These are phyloP conservation scores for Tragelaphus scriptus DNA, from an alignment of 2,113 vertebrate genomes.

Conservation along the genomic window DNA sequence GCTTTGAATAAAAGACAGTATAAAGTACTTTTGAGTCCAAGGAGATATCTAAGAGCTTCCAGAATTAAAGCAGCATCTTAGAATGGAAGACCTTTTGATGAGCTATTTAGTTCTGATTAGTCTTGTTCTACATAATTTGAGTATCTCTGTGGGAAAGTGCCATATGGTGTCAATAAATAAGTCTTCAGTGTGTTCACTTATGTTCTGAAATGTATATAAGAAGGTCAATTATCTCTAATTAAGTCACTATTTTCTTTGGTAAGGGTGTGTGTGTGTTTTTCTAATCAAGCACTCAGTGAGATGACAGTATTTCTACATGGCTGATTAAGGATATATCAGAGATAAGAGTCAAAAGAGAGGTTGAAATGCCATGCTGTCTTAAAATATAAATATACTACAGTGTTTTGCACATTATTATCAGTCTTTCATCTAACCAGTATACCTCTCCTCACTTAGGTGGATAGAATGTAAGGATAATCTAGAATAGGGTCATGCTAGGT, in stretches of 20 bases:
- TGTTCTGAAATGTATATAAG: slow-evolving; percentile 64
- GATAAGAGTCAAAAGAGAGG: slow-evolving; percentile 20
- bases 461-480: neutral
- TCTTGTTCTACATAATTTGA: slow-evolving; percentile 73
- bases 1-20: neutral
- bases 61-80: slow-evolving; percentile 51
- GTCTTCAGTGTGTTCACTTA: slow-evolving; percentile 66
- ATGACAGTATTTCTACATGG: slow-evolving; percentile 37
- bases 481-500: neutral
- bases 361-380: neutral
- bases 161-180: slow-evolving; percentile 78
- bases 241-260: slow-evolving; percentile 70
- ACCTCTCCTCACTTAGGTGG: rapidly evolving
- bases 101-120: slow-evolving; percentile 56
- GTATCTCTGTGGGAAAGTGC: slow-evolving; percentile 56
- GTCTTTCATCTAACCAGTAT: neutral
- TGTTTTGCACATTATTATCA: neutral
- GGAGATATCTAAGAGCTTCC: neutral
- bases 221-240: slow-evolving; percentile 75
- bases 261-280: slow-evolving; percentile 43
- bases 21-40: neutral
- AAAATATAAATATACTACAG: neutral
- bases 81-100: slow-evolving; percentile 56
- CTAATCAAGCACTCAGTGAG: slow-evolving; percentile 45
- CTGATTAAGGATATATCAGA: slow-evolving; percentile 62